These are phyloP conservation scores for Acipenser oxyrinchus DNA, from an alignment of 2,797 vertebrate genomes.

Conservation along the genomic window DNA sequence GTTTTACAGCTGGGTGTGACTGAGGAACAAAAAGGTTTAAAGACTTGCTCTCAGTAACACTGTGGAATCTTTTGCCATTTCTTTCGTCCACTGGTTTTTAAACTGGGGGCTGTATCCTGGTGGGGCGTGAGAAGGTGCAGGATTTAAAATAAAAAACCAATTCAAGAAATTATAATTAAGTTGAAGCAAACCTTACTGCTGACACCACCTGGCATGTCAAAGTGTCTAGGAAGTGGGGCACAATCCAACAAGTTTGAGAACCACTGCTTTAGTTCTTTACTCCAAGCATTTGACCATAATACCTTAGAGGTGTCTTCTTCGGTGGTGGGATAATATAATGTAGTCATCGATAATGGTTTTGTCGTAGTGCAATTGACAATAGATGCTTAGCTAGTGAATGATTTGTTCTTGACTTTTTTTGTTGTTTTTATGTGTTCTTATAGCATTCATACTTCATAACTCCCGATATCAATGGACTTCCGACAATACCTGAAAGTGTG, in stretches of 20 bases:
- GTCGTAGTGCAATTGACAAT: constrained; percentile 33
- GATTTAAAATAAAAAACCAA: too few relatives aligned
- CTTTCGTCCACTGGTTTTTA: too few relatives aligned
- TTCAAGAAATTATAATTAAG: too few relatives aligned
- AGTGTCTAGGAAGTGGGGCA: too few relatives aligned
- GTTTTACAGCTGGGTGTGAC: constrained; percentile 28
- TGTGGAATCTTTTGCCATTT: too few relatives aligned
- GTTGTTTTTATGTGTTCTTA: constrained; percentile 35
- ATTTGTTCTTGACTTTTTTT: constrained; percentile 42
- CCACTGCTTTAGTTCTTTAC: constrained; percentile 51
- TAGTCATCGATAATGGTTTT: constrained; percentile 66
- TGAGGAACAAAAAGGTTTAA: constrained; percentile 15
- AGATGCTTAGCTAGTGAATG: constrained; percentile 3
- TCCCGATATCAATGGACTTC: constrained; percentile 88
- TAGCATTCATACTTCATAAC: constrained; percentile 95
- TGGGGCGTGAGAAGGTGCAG: too few relatives aligned
- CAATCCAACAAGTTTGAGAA: too few relatives aligned
- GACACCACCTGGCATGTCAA: too few relatives aligned
- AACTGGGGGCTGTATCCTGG: too few relatives aligned
- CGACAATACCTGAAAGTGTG: constrained; percentile 95
- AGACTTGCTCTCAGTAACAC: too few relatives aligned
- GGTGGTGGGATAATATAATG: constrained; percentile 52
- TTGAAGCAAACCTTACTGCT: too few relatives aligned
- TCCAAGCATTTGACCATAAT: constrained; percentile 58
- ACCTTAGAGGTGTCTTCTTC: constrained; percentile 60